Percentiles rank a stretch among this genome's conserved stretches.
Conservation (phyloP, 2,888 invertebrate species). For the Helicoverpa assulta region DNA sequence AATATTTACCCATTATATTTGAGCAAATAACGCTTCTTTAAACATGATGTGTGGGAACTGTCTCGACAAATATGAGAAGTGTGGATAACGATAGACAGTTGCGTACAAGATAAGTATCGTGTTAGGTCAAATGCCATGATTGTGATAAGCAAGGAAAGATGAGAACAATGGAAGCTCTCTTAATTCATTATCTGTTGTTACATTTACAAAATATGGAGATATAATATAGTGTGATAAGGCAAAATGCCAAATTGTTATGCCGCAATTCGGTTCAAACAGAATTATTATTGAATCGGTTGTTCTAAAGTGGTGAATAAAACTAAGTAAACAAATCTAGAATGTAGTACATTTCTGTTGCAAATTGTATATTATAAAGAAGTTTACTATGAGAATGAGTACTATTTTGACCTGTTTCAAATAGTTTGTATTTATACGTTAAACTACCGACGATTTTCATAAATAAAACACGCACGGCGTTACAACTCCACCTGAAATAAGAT, state of each 20-base stretch:
- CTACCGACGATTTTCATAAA: conserved; percentile 37
- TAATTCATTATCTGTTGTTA: conserved; percentile 22
- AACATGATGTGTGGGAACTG: conserved; percentile 71
- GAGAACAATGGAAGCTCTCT: conserved; percentile 44
- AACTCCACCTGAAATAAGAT: conserved; percentile 62
- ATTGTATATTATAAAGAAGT: conserved; percentile 20
- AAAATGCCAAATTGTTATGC: conserved; percentile 18
- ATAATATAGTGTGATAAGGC: conserved; percentile 19
- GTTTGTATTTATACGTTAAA: background rate
- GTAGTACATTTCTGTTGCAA: conserved; percentile 5
- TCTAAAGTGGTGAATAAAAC: background rate
- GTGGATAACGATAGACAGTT: conserved; percentile 46
- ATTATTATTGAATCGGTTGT: too few species aligned
- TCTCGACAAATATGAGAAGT: conserved; percentile 52
- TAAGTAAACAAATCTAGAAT: background rate
- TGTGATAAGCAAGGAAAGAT: conserved; percentile 48
- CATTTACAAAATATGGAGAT: conserved; percentile 16
- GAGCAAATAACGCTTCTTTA: conserved; percentile 65
- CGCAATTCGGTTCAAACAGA: background rate
- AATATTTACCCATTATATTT: conserved; percentile 77
- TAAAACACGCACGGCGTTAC: conserved; percentile 22
- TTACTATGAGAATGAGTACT: conserved; percentile 12
- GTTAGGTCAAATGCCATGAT: conserved; percentile 34
- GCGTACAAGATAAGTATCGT: conserved; percentile 33
- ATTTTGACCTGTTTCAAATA: conserved; percentile 28